Evolutionary conservation across 2,797 vertebrate genomes (phyloP), one percentile per base, ranked within the genome.

Genomic region (Propithecus deckenii): DNA sequence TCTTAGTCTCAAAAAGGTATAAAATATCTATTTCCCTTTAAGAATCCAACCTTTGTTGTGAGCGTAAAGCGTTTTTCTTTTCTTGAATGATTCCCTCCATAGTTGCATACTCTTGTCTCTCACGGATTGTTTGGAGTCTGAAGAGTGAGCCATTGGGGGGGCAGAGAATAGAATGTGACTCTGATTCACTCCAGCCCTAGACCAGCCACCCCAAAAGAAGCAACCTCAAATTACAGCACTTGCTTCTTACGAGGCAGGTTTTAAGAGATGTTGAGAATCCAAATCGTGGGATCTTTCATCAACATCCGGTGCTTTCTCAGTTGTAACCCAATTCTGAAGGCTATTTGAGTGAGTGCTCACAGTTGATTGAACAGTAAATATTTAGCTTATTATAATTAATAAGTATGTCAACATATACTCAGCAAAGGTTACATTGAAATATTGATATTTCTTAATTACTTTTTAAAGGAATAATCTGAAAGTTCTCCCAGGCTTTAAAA

Each of bases 21-120:
- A 79, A 75, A 46, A 59, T 57, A 83, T 69, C n/a, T n/a, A 20
- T 95, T 98, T 98, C 92, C 84, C 69, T 96, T 97, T 96, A 89
- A 97, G 92, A 96, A 30, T 46, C 57, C 74, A 95, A 41, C 43
- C 89, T 25, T 81, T 94, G 43, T 61, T 97, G 38, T 76, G 92
- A 90, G 38, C 22, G 9, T 86, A 32, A 14, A 81, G 0, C 14
- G 2, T 35, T 83, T 18, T 75, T 69, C 38, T 78, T 43, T 23
- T 12, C 78, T 41, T 30, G 67, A 30, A 4, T 59, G 67, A 91
- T 75, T 96, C 52, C 59, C 71, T 41, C 13, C n/a, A 11, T 14
- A n/a, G 81, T 18, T 89, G 50, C 79, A 41, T 52, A 74, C 30
- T 67, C 61, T 57, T 91, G 38, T 46, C 61, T 94, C 35, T 78